These are phyloP conservation scores for Pseudomyrmex pallidus DNA, from an alignment of 1,140 invertebrate genomes.

Conservation along the genomic window DNA sequence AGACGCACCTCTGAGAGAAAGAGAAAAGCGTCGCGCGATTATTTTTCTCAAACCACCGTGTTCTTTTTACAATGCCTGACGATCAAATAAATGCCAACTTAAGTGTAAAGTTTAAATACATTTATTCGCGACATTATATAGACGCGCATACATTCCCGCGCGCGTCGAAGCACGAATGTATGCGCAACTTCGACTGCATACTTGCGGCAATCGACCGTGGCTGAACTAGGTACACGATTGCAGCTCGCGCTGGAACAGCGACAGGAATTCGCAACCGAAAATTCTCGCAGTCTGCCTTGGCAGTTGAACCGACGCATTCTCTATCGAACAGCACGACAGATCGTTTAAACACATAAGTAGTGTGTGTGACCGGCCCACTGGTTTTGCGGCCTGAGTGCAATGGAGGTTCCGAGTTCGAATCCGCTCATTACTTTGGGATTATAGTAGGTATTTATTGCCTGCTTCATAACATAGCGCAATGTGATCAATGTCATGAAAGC, in stretches of 20 bases:
- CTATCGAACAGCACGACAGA: not conserved
- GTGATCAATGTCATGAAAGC: too few relatives aligned
- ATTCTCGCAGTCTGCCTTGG: constrained; percentile 71
- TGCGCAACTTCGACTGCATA: constrained; percentile 42
- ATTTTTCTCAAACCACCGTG: constrained; percentile 1
- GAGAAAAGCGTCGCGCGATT: not conserved
- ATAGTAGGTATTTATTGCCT: too few relatives aligned
- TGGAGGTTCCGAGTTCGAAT: too few relatives aligned
- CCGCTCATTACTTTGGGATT: too few relatives aligned
- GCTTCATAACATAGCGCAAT: too few relatives aligned
- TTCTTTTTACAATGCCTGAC: not conserved
- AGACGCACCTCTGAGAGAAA: not conserved
- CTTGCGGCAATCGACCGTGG: constrained; percentile 45
- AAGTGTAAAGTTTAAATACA: not conserved
- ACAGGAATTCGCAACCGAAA: constrained; percentile 80
- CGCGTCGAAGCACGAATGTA: not conserved
- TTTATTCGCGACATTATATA: not conserved
- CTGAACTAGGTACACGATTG: constrained; percentile 74
- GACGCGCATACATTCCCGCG: not conserved
- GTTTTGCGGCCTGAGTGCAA: too few relatives aligned
- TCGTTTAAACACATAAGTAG: not conserved
- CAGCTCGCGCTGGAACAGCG: constrained; percentile 72
- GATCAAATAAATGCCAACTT: not conserved
- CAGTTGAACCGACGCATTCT: not conserved
- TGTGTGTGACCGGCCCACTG: too few relatives aligned